These are phyloP conservation scores for Gadopsis bispinosus DNA, from an alignment of 2,797 vertebrate species.

Conservation along the genomic window DNA sequence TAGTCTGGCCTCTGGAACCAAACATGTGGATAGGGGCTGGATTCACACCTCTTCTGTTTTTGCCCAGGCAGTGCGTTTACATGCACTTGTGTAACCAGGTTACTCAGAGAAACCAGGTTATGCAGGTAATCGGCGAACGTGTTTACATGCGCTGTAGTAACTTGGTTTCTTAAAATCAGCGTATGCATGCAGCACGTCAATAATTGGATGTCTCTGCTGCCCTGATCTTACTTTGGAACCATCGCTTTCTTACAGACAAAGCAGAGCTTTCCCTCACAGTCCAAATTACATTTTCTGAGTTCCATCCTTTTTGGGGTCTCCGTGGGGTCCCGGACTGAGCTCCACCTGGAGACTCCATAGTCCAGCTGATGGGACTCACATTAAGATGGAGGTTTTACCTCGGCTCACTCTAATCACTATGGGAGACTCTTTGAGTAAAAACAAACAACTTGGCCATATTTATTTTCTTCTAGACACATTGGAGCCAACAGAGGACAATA, in stretches of 20 bases:
- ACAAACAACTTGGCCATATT: conserved; percentile 46
- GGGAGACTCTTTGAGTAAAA: conserved; percentile 40
- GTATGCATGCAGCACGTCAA: background rate
- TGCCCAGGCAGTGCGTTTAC: background rate
- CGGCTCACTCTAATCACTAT: conserved; percentile 43
- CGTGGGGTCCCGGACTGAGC: background rate
- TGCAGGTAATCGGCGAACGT: background rate
- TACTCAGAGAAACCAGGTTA: background rate
- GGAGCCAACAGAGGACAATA: conserved; percentile 59
- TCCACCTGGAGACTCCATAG: background rate
- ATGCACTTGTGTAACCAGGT: background rate
- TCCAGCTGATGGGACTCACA: background rate
- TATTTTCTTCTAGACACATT: conserved; percentile 57
- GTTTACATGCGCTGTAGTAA: background rate
- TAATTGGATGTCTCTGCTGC: background rate
- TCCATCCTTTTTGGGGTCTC: background rate
- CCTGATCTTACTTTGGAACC: background rate
- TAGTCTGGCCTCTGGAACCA: background rate
- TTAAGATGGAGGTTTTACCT: conserved; percentile 37
- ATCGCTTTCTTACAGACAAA: background rate
- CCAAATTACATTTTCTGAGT: background rate
- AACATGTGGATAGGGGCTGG: background rate
- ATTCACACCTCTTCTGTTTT: background rate
- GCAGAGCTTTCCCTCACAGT: background rate
- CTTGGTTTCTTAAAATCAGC: background rate